phyloP scores from a whole-genome alignment of 2,888 invertebrate genomes.

The Anthophora plumipes region DNA sequence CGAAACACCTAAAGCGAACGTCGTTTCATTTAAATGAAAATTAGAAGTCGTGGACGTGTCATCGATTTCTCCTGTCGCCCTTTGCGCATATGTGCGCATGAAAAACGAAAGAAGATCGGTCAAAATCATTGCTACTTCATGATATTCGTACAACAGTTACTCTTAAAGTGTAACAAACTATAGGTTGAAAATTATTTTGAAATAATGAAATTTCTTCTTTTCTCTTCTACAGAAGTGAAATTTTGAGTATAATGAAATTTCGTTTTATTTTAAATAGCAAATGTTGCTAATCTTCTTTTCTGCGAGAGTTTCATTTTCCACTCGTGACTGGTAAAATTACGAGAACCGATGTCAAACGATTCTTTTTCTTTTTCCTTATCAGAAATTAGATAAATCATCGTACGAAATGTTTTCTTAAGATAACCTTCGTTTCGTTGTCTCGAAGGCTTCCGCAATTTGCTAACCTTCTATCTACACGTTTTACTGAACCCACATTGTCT shows the following conservation, averaged over 20 bases:
- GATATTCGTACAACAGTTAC: too few relatives aligned
- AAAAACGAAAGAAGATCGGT: not conserved
- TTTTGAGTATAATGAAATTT: too few relatives aligned
- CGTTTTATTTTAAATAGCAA: too few relatives aligned
- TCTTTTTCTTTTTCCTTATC: too few relatives aligned
- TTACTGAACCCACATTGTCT: not conserved
- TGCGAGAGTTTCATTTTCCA: not conserved
- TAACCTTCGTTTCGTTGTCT: conserved; percentile 4
- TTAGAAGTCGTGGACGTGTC: conserved; percentile 55
- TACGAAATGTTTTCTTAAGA: conserved; percentile 13
- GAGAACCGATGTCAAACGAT: conserved; percentile 4
- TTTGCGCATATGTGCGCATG: not conserved
- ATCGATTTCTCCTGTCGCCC: conserved; percentile 53
- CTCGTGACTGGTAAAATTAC: conserved; percentile 4
- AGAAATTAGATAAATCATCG: conserved; percentile 20
- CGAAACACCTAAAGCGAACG: conserved; percentile 56
- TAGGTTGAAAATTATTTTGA: too few relatives aligned
- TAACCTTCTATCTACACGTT: not conserved
- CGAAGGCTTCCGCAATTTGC: conserved; percentile 18
- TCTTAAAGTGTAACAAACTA: too few relatives aligned
- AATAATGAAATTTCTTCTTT: too few relatives aligned
- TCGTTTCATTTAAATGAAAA: conserved; percentile 76
- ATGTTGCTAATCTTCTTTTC: too few relatives aligned
- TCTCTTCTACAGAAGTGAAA: too few relatives aligned
- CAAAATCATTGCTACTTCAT: too few relatives aligned